These are phyloP conservation scores for Lepidurus apus DNA, from an alignment of 1,140 invertebrate species.

Conservation along the genomic window DNA sequence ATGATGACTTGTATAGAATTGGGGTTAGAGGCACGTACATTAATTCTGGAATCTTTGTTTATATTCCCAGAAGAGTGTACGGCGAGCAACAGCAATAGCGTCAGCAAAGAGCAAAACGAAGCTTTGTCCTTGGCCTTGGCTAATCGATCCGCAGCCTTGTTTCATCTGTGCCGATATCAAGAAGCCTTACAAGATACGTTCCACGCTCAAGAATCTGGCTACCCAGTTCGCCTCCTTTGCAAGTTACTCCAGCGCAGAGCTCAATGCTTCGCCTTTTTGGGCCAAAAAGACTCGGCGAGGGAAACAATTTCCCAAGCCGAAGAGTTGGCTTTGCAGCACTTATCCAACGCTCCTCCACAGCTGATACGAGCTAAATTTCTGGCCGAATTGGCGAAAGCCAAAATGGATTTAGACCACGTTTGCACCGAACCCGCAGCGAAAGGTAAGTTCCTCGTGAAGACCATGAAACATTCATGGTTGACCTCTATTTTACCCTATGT, in stretches of 20 bases:
- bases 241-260: slow-evolving; percentile 73
- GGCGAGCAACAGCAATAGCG: neutral
- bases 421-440: neutral
- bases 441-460: neutral
- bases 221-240: slow-evolving; percentile 65
- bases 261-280: slow-evolving; percentile 66
- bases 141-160: slow-evolving; percentile 81
- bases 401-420: neutral
- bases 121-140: slow-evolving; percentile 64
- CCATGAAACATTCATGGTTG: neutral
- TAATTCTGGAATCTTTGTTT: neutral
- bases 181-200: slow-evolving; percentile 63
- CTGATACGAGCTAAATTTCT: slow-evolving; percentile 19
- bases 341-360: slow-evolving; percentile 27
- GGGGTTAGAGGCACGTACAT: neutral
- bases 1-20: neutral
- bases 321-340: slow-evolving; percentile 32
- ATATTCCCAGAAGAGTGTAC: neutral
- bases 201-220: slow-evolving; percentile 60
- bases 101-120: neutral
- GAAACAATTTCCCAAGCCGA: slow-evolving; percentile 39
- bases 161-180: slow-evolving; percentile 66
- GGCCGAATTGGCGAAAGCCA: neutral
- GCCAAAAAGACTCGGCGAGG: slow-evolving; percentile 61
- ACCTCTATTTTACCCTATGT: too few relatives aligned